These are phyloP conservation scores for Danio kyathit DNA, from an alignment of 2,797 vertebrate species.

Conservation along the genomic window DNA sequence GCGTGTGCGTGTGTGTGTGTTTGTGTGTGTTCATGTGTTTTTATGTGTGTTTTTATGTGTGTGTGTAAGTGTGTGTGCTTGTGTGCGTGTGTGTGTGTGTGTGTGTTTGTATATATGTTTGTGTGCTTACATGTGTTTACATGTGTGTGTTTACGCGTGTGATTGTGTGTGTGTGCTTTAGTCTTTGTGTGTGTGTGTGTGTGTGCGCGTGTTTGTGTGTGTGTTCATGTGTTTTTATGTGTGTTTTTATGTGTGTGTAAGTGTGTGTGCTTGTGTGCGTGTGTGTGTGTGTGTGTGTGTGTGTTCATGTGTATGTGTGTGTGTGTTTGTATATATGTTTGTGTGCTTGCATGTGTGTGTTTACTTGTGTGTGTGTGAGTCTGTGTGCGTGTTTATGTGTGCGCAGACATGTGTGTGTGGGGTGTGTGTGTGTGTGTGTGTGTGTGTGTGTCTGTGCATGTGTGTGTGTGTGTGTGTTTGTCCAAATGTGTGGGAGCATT, in stretches of 20 bases:
- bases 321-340: constrained; percentile 21
- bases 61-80: too few species aligned
- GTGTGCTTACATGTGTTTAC: neutral
- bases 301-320: neutral
- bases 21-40: too few species aligned
- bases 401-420: neutral
- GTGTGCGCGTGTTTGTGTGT: neutral
- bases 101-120: constrained; percentile 18
- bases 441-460: constrained; percentile 4
- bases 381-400: neutral
- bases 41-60: too few species aligned
- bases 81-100: too few species aligned
- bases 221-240: constrained; percentile 51
- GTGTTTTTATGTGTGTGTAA: constrained; percentile 74
- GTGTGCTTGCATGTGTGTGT: constrained; percentile 51
- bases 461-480: neutral
- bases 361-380: constrained; percentile 73
- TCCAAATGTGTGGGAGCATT: neutral
- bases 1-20: too few species aligned
- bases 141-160: neutral
- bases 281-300: neutral
- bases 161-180: too few species aligned
- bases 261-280: neutral
- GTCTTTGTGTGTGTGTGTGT: too few species aligned
- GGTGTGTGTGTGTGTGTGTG: neutral